phyloP scores from a whole-genome alignment of 2,797 vertebrate species.

The Esox masquinongy region DNA sequence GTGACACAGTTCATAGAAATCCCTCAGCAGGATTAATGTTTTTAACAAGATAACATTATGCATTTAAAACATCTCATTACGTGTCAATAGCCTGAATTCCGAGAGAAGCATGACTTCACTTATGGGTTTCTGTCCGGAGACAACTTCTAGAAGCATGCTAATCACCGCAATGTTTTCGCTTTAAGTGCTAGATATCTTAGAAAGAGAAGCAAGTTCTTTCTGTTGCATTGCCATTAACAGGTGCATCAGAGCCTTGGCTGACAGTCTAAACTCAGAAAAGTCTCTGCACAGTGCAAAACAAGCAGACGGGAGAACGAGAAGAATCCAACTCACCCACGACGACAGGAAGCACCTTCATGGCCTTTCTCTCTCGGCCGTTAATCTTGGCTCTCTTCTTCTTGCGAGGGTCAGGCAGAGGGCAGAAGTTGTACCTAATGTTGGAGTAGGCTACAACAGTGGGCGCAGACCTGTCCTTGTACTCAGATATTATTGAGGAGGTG shows the following conservation, averaged over 20 bases:
- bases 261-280: neutral
- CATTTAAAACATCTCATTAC: neutral
- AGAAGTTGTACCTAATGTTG: conserved; percentile 42
- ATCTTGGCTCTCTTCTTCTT: conserved; percentile 82
- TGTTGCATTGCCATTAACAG: neutral
- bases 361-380: conserved; percentile 89
- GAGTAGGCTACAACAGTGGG: neutral
- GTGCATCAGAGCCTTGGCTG: neutral
- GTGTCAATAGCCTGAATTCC: neutral
- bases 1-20: too few relatives aligned
- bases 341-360: conserved; percentile 92
- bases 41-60: neutral
- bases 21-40: neutral
- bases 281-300: neutral
- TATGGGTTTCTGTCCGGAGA: neutral
- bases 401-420: conserved; percentile 39
- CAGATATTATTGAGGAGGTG: neutral
- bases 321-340: conserved; percentile 84
- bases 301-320: neutral
- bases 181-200: neutral
- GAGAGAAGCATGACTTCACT: neutral
- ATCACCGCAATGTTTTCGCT: neutral
- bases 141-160: neutral
- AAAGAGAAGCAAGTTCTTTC: neutral
- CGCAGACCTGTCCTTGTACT: neutral